These are phyloP conservation scores for Aplysia californica DNA, from an alignment of 1,140 invertebrate species.

Conservation along the genomic window DNA sequence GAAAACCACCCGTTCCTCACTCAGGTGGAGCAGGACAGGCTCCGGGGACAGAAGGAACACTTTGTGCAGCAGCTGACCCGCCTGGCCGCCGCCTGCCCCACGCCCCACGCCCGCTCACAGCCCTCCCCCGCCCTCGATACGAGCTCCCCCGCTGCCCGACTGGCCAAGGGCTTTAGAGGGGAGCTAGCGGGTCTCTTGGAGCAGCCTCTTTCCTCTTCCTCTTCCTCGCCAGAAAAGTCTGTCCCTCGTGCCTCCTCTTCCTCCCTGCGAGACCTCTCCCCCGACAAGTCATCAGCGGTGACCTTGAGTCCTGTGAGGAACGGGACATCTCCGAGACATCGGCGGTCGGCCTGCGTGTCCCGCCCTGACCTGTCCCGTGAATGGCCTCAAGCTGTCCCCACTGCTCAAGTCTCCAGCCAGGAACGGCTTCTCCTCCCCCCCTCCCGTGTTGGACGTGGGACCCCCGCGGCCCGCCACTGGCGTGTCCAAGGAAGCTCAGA, in stretches of 20 bases:
- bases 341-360: too few relatives aligned
- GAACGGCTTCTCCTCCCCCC: neutral
- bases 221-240: neutral
- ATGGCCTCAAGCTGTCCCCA: neutral
- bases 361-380: neutral
- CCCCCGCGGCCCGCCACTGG: too few relatives aligned
- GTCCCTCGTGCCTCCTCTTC: neutral
- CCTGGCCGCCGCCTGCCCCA: neutral
- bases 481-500: constrained; percentile 1
- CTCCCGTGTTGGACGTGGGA: neutral
- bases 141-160: neutral
- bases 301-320: too few relatives aligned
- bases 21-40: constrained; percentile 16
- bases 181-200: constrained; percentile 15
- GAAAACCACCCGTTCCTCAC: constrained; percentile 24
- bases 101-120: neutral
- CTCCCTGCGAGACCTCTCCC: neutral
- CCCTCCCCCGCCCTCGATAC: neutral
- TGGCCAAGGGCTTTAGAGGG: constrained; percentile 17
- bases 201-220: neutral
- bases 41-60: constrained; percentile 10
- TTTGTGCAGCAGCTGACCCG: constrained; percentile 7
- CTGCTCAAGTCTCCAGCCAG: neutral
- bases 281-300: neutral
- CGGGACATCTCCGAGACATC: neutral